Percentiles rank a stretch among this genome's conserved stretches.
Conservation (phyloP, 2,888 invertebrate genomes). For the Acleris holmiana region DNA sequence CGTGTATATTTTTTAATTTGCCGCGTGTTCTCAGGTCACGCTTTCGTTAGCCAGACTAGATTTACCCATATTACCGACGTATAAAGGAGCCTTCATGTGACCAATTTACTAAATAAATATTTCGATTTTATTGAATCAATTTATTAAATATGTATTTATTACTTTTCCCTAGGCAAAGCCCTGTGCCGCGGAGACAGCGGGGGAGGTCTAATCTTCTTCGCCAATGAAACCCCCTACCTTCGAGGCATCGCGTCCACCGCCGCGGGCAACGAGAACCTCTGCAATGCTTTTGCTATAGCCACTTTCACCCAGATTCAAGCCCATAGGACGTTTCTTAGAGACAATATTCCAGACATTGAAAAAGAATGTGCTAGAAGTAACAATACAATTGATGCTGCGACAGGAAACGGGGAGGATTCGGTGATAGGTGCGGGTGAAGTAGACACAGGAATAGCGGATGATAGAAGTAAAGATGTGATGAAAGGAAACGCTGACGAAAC, state of each 20-base stretch:
- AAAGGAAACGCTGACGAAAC: too few species aligned
- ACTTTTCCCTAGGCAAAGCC: conserved; percentile 14
- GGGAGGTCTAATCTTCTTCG: conserved; percentile 6
- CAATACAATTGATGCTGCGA: not conserved
- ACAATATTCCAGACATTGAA: conserved; percentile 16
- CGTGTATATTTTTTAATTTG: too few species aligned
- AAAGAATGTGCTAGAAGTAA: conserved; percentile 2
- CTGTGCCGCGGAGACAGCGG: conserved; percentile 34
- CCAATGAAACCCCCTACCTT: conserved; percentile 7
- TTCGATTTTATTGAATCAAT: too few species aligned
- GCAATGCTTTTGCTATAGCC: conserved; percentile 25
- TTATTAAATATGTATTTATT: too few species aligned
- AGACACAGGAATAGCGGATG: not conserved
- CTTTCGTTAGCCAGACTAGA: too few species aligned
- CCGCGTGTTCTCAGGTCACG: too few species aligned
- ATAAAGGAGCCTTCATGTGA: too few species aligned
- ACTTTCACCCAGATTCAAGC: conserved; percentile 12
- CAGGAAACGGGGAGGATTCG: not conserved
- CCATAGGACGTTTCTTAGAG: conserved; percentile 15
- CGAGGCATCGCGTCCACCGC: conserved; percentile 30
- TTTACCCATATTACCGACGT: too few species aligned
- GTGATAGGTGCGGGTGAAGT: not conserved
- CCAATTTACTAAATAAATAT: too few species aligned
- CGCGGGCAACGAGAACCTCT: conserved; percentile 10
- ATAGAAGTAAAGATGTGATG: not conserved